Evolutionary conservation across 2,113 vertebrate genomes (phyloP).

Genomic region (Nansenia antarctica): DNA sequence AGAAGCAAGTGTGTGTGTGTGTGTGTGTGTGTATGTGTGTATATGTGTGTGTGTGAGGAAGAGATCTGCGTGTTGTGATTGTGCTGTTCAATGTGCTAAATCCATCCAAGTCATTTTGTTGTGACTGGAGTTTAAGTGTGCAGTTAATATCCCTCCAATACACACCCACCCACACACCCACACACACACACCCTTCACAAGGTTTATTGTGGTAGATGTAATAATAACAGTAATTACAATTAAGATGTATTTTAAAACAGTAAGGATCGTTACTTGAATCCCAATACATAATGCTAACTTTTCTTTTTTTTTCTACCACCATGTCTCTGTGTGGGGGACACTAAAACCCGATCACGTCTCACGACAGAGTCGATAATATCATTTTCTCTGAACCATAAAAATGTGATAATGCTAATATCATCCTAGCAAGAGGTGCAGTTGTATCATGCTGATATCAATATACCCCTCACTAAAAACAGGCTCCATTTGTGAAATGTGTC

Average conservation of each 20-base stretch:
- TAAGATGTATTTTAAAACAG: too few relatives aligned
- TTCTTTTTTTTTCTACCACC: not conserved
- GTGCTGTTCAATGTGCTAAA: not conserved
- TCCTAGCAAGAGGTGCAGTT: constrained; percentile 19
- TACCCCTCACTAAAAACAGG: constrained; percentile 10
- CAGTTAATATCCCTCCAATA: not conserved
- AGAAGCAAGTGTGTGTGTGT: too few relatives aligned
- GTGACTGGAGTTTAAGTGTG: not conserved
- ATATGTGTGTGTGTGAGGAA: too few relatives aligned
- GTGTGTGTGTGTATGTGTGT: not conserved
- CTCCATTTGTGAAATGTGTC: constrained; percentile 12
- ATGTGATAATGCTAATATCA: constrained; percentile 16
- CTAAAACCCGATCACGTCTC: constrained; percentile 38
- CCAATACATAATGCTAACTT: not conserved
- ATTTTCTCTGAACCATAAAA: not conserved
- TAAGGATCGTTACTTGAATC: too few relatives aligned
- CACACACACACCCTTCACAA: not conserved
- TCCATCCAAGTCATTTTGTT: not conserved
- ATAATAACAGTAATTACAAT: not conserved
- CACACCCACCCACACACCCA: not conserved
- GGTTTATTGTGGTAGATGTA: not conserved
- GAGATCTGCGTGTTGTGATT: too few relatives aligned
- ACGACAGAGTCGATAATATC: constrained; percentile 32
- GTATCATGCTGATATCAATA: constrained; percentile 43
- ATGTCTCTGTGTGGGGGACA: not conserved